phyloP scores from a whole-genome alignment of 2,888 invertebrate species.

The Ophion slaviceki region DNA sequence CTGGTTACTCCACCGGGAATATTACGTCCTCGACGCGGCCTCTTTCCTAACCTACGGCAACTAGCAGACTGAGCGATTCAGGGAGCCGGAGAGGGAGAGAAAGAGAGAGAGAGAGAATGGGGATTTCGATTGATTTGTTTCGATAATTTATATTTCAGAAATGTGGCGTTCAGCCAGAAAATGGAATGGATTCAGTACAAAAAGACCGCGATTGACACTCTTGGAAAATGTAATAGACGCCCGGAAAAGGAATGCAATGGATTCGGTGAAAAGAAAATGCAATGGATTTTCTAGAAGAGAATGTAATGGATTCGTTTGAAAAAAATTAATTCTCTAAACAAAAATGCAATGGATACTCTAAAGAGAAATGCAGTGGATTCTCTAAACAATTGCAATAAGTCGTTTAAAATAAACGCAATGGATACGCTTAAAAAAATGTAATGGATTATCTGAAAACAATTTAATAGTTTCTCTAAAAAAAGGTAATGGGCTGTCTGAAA shows the following conservation, averaged over 20 bases:
- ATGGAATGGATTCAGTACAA: neutral
- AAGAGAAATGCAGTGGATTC: too few species aligned
- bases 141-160: neutral
- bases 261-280: neutral
- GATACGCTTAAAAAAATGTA: too few species aligned
- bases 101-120: neutral
- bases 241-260: neutral
- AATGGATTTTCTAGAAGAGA: neutral
- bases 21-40: slow-evolving; percentile 65
- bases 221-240: neutral
- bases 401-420: too few species aligned
- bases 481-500: too few species aligned
- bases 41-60: slow-evolving; percentile 65
- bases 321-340: too few species aligned
- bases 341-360: too few species aligned
- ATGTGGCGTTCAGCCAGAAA: neutral
- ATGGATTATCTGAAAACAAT: too few species aligned
- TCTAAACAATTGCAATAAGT: too few species aligned
- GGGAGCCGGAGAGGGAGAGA: slow-evolving; percentile 19
- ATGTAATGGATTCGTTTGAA: too few species aligned
- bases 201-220: too few species aligned
- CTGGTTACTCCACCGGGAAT: slow-evolving; percentile 65
- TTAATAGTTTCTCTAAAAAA: too few species aligned
- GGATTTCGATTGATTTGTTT: neutral
- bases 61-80: slow-evolving; percentile 55